These are phyloP conservation scores for Eristalis arbustorum DNA, from an alignment of 2,888 invertebrate species.

Conservation along the genomic window DNA sequence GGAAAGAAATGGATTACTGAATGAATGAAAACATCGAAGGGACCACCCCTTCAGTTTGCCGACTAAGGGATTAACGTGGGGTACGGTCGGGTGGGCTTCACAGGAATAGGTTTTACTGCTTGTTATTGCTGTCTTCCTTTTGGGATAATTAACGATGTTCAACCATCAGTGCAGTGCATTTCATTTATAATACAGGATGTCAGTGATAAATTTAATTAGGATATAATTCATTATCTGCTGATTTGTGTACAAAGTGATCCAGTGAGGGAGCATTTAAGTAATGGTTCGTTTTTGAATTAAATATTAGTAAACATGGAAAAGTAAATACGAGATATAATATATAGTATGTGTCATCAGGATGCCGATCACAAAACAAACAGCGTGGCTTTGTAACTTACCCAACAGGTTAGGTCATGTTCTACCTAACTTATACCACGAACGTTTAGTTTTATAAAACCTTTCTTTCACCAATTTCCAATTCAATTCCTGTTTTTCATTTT, in stretches of 20 bases:
- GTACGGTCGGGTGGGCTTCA: not conserved
- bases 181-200: conserved; percentile 25
- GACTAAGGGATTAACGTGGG: not conserved
- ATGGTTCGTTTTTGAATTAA: not conserved
- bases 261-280: not conserved
- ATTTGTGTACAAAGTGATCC: not conserved
- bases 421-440: no score
- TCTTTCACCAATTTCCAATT: no score
- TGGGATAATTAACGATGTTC: conserved; percentile 37
- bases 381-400: no score
- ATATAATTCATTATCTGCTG: conserved; percentile 49
- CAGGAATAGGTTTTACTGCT: not conserved
- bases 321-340: not conserved
- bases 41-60: not conserved
- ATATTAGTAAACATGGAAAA: not conserved
- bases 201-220: conserved; percentile 62
- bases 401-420: no score
- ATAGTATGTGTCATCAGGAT: no score
- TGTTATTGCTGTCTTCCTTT: conserved; percentile 8
- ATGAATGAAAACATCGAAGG: not conserved
- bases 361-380: no score
- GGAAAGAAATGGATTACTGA: not conserved
- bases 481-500: no score
- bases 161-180: not conserved
- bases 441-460: no score